Base-by-base conservation (phyloP, 2,797 vertebrate species). In the Carapus acus region DNA sequence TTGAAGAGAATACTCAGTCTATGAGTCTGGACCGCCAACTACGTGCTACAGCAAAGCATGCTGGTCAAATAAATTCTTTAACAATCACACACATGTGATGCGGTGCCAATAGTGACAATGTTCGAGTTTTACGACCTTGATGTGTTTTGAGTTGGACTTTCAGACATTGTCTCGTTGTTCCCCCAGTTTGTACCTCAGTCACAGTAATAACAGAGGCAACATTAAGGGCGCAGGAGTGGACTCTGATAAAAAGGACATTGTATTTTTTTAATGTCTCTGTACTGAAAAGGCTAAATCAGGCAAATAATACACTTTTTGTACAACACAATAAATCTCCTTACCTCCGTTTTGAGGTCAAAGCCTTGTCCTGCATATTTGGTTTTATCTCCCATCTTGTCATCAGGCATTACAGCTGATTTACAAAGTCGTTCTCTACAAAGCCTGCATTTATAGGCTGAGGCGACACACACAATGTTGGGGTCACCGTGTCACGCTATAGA, bases 381-480 rank as follows among this genome's bases (percentile, higher is more conserved):
- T 79, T 72, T 74, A 80, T 77, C 75, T 75, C 53, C 62, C 49
- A 24, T 74, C 67, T 69, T 68, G 62, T 79, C 82, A 78, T 77
- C 76, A 43, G 68, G 63, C 74, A 74, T 79, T 72, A 72, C 58
- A 45, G 73, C 71, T 79, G 77, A 77, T 83, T 80, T 76, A 74
- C 73, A 71, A 60, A 44, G 61, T 54, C 54, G 42, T 64, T 36
- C 63, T 67, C 65, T 71, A 87, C 85, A 88, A 88, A 82, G 82
- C 72, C 73, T 51, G 69, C 74, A 82, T 87, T 88, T 81, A 86
- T 66, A 69, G 66, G 53, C 69, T 79, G 64, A 73, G 81, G 83
- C 78, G 76, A 72, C 73, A 71, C 77, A 85, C 81, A 79, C 71
- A 75, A 21, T 73, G 64, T 67, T 53, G 66, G 79, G 81, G 82